These are phyloP conservation scores for Cepaea nemoralis DNA, from an alignment of 1,140 invertebrate genomes.

Conservation along the genomic window DNA sequence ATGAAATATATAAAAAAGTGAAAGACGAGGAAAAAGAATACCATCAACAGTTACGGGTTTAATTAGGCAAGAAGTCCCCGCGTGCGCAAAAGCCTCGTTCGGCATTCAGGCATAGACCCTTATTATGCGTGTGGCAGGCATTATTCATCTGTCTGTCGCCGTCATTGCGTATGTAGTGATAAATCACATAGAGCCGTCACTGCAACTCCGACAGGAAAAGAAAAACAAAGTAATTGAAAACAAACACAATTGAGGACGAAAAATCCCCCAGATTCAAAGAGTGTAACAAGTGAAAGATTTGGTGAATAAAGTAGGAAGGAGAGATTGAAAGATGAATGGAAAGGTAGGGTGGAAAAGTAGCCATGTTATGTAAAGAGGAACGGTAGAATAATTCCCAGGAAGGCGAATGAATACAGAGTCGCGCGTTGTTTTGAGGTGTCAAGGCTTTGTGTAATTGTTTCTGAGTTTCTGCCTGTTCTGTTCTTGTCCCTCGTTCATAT, in stretches of 20 bases:
- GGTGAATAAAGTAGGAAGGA: neutral
- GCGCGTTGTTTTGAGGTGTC: slow-evolving; percentile 12
- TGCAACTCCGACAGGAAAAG: neutral
- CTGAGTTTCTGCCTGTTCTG: neutral
- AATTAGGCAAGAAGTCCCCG: slow-evolving; percentile 15
- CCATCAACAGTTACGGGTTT: neutral
- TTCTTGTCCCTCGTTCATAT: neutral
- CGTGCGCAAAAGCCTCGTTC: neutral
- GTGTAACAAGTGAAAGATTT: neutral
- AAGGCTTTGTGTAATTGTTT: slow-evolving; percentile 3
- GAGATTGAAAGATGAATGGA: neutral
- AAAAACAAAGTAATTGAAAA: slow-evolving; percentile 12
- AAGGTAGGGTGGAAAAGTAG: neutral
- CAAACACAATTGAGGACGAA: neutral
- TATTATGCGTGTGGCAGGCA: slow-evolving; percentile 8
- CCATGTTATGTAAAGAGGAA: neutral
- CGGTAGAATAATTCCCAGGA: neutral
- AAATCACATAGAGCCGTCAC: neutral
- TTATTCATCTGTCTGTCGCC: neutral
- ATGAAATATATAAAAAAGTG: neutral
- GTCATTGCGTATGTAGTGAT: neutral
- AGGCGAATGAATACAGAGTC: neutral
- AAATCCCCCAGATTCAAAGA: neutral
- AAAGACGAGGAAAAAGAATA: neutral
- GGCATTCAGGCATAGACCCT: neutral